phyloP scores from a whole-genome alignment of 2,888 invertebrate species.

The Shargacucullia verbasci region DNA sequence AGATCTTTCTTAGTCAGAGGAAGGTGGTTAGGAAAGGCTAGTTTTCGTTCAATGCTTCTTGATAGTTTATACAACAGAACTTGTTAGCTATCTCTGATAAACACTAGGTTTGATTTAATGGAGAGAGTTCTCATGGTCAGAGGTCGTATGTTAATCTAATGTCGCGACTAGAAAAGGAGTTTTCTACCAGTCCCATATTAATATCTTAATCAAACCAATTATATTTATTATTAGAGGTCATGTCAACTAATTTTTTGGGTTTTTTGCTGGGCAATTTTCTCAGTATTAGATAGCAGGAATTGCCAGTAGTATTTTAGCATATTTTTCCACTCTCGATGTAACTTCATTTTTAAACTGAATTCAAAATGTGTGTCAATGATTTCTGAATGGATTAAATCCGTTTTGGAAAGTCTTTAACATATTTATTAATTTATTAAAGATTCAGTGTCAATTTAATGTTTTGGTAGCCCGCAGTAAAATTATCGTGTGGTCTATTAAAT shows the following conservation, averaged over 20 bases:
- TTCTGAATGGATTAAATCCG: conserved; percentile 27
- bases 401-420: conserved; percentile 39
- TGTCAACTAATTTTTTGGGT: not conserved
- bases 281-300: too few relatives aligned
- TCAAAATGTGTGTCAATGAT: conserved; percentile 21
- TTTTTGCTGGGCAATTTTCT: too few relatives aligned
- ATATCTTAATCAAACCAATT: not conserved
- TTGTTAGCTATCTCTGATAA: too few relatives aligned
- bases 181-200: not conserved
- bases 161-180: not conserved
- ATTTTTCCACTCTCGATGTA: too few relatives aligned
- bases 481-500: conserved; percentile 35
- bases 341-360: conserved; percentile 8
- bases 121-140: not conserved
- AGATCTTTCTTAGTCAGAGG: too few relatives aligned
- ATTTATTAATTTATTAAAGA: conserved; percentile 41
- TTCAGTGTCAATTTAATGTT: conserved; percentile 34
- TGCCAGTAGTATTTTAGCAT: too few relatives aligned
- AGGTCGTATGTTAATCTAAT: not conserved
- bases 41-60: too few relatives aligned
- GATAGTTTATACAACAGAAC: too few relatives aligned
- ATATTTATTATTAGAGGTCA: not conserved
- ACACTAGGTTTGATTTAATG: too few relatives aligned
- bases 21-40: too few relatives aligned
- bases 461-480: conserved; percentile 29